Conservation (phyloP, 2,113 vertebrate genomes). For the Chunga burmeisteri region DNA sequence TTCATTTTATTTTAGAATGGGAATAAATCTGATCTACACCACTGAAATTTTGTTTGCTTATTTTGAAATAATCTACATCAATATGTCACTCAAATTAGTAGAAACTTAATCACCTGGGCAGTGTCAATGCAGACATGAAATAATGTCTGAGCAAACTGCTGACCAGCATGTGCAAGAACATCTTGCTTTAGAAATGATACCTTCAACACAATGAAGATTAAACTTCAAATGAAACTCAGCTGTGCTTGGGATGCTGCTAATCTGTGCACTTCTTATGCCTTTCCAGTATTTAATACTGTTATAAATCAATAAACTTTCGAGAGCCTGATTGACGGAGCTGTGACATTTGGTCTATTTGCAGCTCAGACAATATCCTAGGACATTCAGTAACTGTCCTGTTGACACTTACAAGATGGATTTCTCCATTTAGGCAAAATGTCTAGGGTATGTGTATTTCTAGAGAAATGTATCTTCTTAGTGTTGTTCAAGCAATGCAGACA, state of each 20-base stretch:
- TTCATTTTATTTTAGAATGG: not conserved
- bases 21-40: not conserved
- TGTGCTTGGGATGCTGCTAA: not conserved
- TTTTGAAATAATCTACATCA: not conserved
- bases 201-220: not conserved
- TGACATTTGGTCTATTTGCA: not conserved
- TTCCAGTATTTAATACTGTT: not conserved
- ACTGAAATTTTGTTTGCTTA: not conserved
- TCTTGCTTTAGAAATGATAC: not conserved
- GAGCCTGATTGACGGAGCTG: not conserved
- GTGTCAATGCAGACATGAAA: fast-evolving
- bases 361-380: not conserved
- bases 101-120: not conserved
- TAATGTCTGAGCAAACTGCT: not conserved
- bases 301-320: not conserved
- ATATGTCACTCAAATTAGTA: not conserved
- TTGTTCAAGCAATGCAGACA: not conserved
- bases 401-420: not conserved
- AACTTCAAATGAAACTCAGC: not conserved
- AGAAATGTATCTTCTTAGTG: not conserved
- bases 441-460: not conserved
- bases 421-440: not conserved
- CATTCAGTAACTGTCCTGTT: not conserved
- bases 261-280: not conserved
- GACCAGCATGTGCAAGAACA: not conserved